Base-by-base conservation (phyloP, 2,113 vertebrate genomes). In the Daphoenositta chrysoptera region DNA sequence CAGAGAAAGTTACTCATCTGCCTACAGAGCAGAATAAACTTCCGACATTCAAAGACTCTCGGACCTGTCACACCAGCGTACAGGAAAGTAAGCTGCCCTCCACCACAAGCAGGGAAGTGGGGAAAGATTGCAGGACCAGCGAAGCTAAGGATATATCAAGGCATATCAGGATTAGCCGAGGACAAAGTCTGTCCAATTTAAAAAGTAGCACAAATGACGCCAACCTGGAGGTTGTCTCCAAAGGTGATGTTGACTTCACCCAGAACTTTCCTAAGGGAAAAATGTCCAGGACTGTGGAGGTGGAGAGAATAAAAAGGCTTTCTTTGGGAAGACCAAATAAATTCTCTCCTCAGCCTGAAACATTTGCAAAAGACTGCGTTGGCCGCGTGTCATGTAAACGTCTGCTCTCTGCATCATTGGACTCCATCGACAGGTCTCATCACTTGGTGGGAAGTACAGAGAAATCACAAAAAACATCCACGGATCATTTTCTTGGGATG, bases 241-340 rank as follows among this genome's bases (percentile, higher is more conserved):
- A 89, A 93, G 95, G 94, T 40, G 95, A 93, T 30, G 69, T 72
- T 72, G 98, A 98, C 33, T 66, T 95, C 48, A 89, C 96, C 42
- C 54, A 91, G 53, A 95, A 79, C 21, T 47, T 87, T 85, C 92
- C 97, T 71, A 98, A 97, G 94, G 96, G 98, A 71, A 98, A 97
- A 91, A 35, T 93, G 39, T 82, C 96, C 15, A 97, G 93, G 91
- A 96, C 97, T 82, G 90, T 96, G 40, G 97, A 98, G 70, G 60
- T 94, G 51, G 98, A 98, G 75, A 97, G 91, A 42, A 93, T 97
- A 91, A 97, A 97, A 90, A 97, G 98, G 69, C 97, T 97, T 91
- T 98, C 98, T 78, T 85, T 97, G 88, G 97, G 97, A 72, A 97
- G 97, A 93, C 80, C 95, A 13, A 75, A 95, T 75, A 95, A 97